Base-by-base conservation (phyloP, 1,140 invertebrate species). In the Trachymyrmex cornetzi region DNA sequence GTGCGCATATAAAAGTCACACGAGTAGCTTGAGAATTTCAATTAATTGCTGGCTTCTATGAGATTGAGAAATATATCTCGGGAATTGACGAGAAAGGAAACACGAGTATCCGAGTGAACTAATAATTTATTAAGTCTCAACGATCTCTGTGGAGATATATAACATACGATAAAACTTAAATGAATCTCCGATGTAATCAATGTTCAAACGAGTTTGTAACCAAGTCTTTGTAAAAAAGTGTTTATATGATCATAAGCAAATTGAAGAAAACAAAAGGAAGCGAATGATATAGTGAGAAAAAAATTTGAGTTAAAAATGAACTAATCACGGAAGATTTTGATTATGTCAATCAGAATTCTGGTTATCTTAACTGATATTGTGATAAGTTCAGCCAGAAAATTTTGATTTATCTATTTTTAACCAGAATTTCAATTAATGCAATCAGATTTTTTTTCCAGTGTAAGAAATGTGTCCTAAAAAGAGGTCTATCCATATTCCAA, bases 81-180 rank as follows among this genome's bases (percentile, higher is more conserved):
- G 34, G 4, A 71, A 61, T 12, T 24, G 9, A 77, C 2, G 55
- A 27, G n/a, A 27, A 7, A 61, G 16, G 9, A 69, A 50, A 77
- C 16, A 9, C 30, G 55, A 38, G 34, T 44, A 24, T 24, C 22
- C 7, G n/a, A 59, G 27, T 38, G 14, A 24, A 12, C 7, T 59
- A 19, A 44, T 77, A 77, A 77, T 77, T 59, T 24, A 61, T 77
- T 77, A 38, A 38, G 14, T 61, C 24, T 16, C 30, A 22, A 59
- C 7, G 67, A 48, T 55, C 19, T 14, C 27, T 55, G 24, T 14
- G 7, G 38, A 44, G 38, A 12, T 44, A 11, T 44, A 44, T 2
- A 53, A 4, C 2, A 12, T 38, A 34, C n/a, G 0, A 38, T 14
- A 38, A 61, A 61, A 14, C 9, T 61, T 22, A 16, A 24, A 24